Evolutionary conservation across 2,888 invertebrate genomes (phyloP), one percentile per base, ranked within the genome.

Genomic region (Lasius fuliginosus): DNA sequence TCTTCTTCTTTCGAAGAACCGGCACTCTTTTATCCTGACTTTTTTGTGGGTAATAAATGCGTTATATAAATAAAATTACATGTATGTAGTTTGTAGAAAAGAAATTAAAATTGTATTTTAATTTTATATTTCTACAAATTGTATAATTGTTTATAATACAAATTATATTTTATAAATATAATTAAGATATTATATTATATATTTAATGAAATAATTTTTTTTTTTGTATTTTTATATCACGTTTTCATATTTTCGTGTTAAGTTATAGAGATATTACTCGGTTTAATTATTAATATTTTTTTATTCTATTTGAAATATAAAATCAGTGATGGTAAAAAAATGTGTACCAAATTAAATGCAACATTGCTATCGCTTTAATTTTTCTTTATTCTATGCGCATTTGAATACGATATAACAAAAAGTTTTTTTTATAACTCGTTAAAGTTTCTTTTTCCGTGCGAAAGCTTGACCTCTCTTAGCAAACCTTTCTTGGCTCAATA

Each of bases 21-120:
- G 15, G 15, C n/a, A 65, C 40, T 46, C 5, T 58, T 77, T 67
- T 58, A 15, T 11, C 5, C 6, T 27, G 23, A 2, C 42, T 0
- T 42, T 67, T 40, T 53, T 3, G 36, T 12, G 27, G 6, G 64
- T 18, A 42, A 60, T 15, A 27, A 15, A 76, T 30, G 49, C 23
- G 18, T 65, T 64, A 64, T 6, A 27, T 65, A 76, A 76, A 76
- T 64, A 76, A 76, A 76, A 46, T 76, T 65, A 49, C 23, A 3
- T 40, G 27, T 64, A 18, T n/a, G 36, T 46, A 11, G 12, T 27
- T 27, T 27, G 5, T 27, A 76, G 12, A 27, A 65, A 18, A 49
- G 8, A 36, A 53, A 76, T 53, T 36, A 36, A 75, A 64, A 46
- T 75, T 60, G 5, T 11, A 40, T 53, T 36, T 36, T 36, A 36